Conservation (phyloP, 2,888 invertebrate genomes). For the Dryadula phaetusa region DNA sequence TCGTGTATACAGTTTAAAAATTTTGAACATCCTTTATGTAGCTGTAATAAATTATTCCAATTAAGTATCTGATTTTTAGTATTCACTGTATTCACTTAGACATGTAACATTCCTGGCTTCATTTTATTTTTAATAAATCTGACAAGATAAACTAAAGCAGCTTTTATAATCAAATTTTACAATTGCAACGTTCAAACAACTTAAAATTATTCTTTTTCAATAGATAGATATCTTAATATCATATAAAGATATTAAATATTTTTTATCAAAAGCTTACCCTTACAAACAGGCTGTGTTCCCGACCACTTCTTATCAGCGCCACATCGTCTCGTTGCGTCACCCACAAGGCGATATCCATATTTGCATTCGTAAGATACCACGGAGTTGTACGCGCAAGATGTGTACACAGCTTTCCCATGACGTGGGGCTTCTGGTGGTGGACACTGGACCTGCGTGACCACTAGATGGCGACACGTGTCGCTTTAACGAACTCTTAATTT, state of each 20-base stretch:
- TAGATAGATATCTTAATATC: too few relatives aligned
- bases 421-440: conserved; percentile 95
- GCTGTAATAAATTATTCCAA: too few relatives aligned
- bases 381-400: conserved; percentile 97
- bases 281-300: conserved; percentile 95
- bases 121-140: too few relatives aligned
- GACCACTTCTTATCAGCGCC: conserved; percentile 98
- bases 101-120: neutral
- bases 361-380: conserved; percentile 98
- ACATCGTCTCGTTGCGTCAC: conserved; percentile 95
- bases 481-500: conserved; percentile 63
- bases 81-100: neutral
- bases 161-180: neutral
- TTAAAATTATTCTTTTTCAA: too few relatives aligned
- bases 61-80: neutral
- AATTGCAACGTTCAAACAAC: too few relatives aligned
- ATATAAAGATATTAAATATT: neutral
- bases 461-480: conserved; percentile 83
- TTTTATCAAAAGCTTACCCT: conserved; percentile 86
- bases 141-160: too few relatives aligned
- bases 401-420: conserved; percentile 96
- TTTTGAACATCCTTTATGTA: too few relatives aligned
- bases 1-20: neutral
- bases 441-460: conserved; percentile 97
- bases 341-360: conserved; percentile 95